A percentile compares a stretch with the other conserved stretches of the same genome.
Conservation (phyloP, 2,888 invertebrate species). For the Blomia tropicalis region DNA sequence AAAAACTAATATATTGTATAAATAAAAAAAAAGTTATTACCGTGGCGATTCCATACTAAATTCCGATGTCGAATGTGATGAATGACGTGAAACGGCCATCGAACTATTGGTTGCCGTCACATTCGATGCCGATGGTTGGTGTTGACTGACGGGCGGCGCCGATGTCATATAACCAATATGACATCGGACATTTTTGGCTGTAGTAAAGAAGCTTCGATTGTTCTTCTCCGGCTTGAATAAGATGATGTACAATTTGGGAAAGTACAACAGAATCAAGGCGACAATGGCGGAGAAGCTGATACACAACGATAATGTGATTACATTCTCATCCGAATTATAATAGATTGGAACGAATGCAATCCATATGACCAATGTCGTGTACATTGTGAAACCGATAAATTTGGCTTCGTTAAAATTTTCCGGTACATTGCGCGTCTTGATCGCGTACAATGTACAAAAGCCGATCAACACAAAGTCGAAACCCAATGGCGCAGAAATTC, state of each 20-base stretch:
- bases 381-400: conserved; percentile 88
- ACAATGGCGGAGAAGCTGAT: conserved; percentile 56
- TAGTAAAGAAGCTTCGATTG: conserved; percentile 55
- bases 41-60: conserved; percentile 31
- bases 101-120: neutral
- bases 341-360: conserved; percentile 91
- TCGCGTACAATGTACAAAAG: conserved; percentile 84
- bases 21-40: conserved; percentile 18
- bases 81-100: conserved; percentile 28
- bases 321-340: conserved; percentile 55
- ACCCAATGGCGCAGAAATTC: conserved; percentile 69
- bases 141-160: neutral
- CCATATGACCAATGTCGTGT: conserved; percentile 95
- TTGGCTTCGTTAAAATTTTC: conserved; percentile 85
- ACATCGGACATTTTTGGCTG: conserved; percentile 53
- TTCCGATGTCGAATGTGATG: conserved; percentile 31
- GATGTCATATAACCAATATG: conserved; percentile 42
- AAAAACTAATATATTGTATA: neutral
- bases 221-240: conserved; percentile 56
- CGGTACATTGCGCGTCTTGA: conserved; percentile 85
- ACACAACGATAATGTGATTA: conserved; percentile 48
- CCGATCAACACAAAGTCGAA: conserved; percentile 54
- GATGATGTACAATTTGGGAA: conserved; percentile 60
- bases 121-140: too few relatives aligned
- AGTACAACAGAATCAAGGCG: conserved; percentile 53